These are phyloP conservation scores for Nomada lathburiana DNA, from an alignment of 2,888 invertebrate species.

Conservation along the genomic window DNA sequence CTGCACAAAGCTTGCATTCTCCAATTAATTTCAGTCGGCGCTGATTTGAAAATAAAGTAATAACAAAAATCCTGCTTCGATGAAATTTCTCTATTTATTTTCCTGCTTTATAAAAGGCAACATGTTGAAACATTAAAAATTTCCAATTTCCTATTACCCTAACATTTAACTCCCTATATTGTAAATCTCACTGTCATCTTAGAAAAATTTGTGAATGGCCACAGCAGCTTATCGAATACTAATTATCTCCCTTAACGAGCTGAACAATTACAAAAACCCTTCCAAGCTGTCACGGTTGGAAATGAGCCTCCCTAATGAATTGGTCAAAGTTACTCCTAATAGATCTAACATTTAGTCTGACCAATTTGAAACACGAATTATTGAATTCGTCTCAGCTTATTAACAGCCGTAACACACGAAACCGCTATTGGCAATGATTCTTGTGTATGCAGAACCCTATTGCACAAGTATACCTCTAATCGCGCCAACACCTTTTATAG, in stretches of 20 bases:
- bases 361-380: background rate
- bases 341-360: background rate
- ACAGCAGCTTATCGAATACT: background rate
- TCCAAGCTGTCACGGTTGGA: too few species aligned
- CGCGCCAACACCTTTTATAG: conserved; percentile 40
- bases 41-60: too few species aligned
- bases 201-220: background rate
- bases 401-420: background rate
- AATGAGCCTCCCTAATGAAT: background rate
- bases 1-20: background rate
- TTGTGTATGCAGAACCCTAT: conserved; percentile 25
- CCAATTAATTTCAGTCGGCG: background rate
- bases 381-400: background rate
- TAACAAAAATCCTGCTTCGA: background rate
- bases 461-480: conserved; percentile 43
- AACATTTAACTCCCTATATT: too few species aligned
- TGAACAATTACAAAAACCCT: background rate
- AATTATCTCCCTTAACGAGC: background rate
- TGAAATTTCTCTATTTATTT: background rate
- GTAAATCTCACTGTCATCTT: too few species aligned
- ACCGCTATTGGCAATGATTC: conserved; percentile 37
- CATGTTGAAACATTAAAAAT: background rate
- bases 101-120: background rate
- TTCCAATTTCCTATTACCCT: background rate
- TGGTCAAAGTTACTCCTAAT: background rate